These are phyloP conservation scores for Cerastis leucographa DNA, from an alignment of 2,888 invertebrate genomes.

Conservation along the genomic window DNA sequence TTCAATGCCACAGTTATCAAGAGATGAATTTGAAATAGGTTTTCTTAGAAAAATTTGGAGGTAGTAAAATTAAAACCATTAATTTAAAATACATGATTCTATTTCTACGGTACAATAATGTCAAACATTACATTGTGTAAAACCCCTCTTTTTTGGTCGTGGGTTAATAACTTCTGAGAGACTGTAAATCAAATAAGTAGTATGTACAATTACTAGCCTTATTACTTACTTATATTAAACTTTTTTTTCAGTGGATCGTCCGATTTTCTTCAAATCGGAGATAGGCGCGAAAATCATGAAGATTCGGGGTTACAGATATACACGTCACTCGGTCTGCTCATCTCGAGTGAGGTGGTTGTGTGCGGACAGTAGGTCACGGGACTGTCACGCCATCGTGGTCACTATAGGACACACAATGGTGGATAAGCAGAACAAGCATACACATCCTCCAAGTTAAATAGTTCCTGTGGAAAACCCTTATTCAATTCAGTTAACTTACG, in stretches of 20 bases:
- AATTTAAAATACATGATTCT: no score
- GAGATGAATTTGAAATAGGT: no score
- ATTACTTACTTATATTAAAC: neutral
- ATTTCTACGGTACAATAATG: no score
- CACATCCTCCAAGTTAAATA: constrained; percentile 79
- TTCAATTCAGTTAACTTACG: constrained; percentile 12
- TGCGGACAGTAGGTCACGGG: constrained; percentile 80
- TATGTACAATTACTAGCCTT: no score
- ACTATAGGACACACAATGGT: constrained; percentile 85
- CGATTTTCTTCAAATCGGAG: constrained; percentile 83
- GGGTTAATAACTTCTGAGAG: no score
- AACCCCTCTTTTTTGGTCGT: no score
- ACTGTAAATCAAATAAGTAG: no score
- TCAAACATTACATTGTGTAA: no score
- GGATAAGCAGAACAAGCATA: constrained; percentile 83
- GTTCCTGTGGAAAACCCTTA: constrained; percentile 42
- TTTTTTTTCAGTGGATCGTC: constrained; percentile 76
- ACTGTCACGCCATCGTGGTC: constrained; percentile 86
- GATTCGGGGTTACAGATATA: constrained; percentile 85
- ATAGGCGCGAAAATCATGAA: constrained; percentile 86
- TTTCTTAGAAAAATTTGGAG: no score
- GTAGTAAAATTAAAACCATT: no score
- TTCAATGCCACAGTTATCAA: no score
- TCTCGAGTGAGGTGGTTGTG: constrained; percentile 87
- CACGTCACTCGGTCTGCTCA: constrained; percentile 86